A percentile compares a stretch with the other conserved stretches of the same genome.
Conservation (phyloP, 2,888 invertebrate species). For the Lymantria monacha region DNA sequence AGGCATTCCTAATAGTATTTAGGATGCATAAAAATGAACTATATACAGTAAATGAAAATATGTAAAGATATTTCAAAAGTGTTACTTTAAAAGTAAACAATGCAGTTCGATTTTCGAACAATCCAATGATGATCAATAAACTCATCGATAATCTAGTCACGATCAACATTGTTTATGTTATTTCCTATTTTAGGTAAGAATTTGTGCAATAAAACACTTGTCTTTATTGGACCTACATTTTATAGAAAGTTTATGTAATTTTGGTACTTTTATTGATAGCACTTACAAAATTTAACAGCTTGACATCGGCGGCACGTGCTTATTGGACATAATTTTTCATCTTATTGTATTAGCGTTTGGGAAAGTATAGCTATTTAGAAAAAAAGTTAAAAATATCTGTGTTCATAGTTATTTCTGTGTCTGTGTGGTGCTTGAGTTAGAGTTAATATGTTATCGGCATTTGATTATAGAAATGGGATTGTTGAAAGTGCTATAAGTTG, state of each 20-base stretch:
- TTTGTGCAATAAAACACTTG: conserved; percentile 17
- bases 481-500: too few species aligned
- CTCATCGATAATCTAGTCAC: background rate
- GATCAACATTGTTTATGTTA: conserved; percentile 1
- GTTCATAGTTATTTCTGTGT: too few species aligned
- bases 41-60: too few species aligned
- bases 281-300: conserved; percentile 5
- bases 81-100: too few species aligned
- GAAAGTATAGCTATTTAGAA: background rate
- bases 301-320: conserved; percentile 6
- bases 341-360: background rate
- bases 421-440: too few species aligned
- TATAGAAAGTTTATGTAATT: conserved; percentile 25
- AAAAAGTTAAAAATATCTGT: too few species aligned
- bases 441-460: too few species aligned
- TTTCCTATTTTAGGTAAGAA: conserved; percentile 8
- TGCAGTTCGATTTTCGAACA: background rate
- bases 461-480: too few species aligned
- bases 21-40: too few species aligned
- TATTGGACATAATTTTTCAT: background rate
- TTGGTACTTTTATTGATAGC: conserved; percentile 14
- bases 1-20: too few species aligned
- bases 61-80: too few species aligned
- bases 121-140: background rate
- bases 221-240: conserved; percentile 12